Evolutionary conservation across 2,888 invertebrate species (phyloP), one percentile per base, ranked within the genome.

Genomic region (Drosophila tanythrix): DNA sequence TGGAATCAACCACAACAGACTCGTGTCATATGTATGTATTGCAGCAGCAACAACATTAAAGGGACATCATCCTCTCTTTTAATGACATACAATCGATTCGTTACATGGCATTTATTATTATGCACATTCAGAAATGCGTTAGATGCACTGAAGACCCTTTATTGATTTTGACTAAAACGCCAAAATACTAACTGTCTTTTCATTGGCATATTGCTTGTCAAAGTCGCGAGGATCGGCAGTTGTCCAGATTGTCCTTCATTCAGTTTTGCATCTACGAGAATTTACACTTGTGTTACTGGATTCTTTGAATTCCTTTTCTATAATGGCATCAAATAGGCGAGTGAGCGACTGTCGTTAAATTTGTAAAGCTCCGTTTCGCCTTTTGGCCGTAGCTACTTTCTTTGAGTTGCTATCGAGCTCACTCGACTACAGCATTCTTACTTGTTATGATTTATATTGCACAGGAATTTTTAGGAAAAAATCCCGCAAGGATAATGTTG

Each of bases 391-490:
- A 18, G 36, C 36, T 18, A 7, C 15, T 36, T 36, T 36, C 36
- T 15, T 15, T 36, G 6, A 36, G 36, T 36, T 36, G 15, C 36
- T 15, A 21, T 21, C 33, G 33, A 33, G 33, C 33, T 11, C 33
- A 11, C 33, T 33, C 31, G 31, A 31, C 31, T 2, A 31, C 31
- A 10, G 31, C 31, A 31, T 10, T 31, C 31, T 31, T 31, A 31
- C 31, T 31, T 31, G 31, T 3, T 31, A 10, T 31, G 10, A 8
- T 31, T 31, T 31, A 31, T 31, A 31, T 31, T 31, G 10, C 31
- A 31, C 51, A 57, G 65, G 50, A 56, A 51, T 65, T 35, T 68
- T 58, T 36, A 27, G 58, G 27, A 58, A 46, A 3, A 21, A 21
- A 7, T 5, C 25, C 36, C n/a, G 48, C 15, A 21, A 33, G 27